phyloP scores from a whole-genome alignment of 2,888 invertebrate species.

The Liopterus haemorrhoidalis region DNA sequence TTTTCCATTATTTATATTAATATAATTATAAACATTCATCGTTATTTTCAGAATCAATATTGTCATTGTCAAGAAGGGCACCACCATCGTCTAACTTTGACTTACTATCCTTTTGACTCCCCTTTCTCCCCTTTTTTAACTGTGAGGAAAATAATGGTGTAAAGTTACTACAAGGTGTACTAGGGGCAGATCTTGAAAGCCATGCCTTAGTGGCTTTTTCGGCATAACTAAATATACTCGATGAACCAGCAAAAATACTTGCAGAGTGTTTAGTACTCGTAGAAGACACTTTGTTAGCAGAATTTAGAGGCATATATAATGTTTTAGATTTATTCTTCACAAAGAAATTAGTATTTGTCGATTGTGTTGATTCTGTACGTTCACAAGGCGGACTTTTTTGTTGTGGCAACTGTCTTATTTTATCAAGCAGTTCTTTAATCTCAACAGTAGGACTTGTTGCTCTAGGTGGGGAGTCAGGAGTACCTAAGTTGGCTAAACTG shows the following conservation, averaged over 20 bases:
- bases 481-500: slow-evolving; percentile 60
- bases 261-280: slow-evolving; percentile 23
- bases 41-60: too few species aligned
- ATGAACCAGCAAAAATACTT: slow-evolving; percentile 7
- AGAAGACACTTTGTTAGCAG: slow-evolving; percentile 38
- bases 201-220: slow-evolving; percentile 48
- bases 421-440: slow-evolving; percentile 65
- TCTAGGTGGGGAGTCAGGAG: slow-evolving; percentile 69
- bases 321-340: slow-evolving; percentile 58
- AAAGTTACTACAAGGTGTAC: slow-evolving; percentile 66
- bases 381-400: slow-evolving; percentile 42
- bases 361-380: slow-evolving; percentile 46
- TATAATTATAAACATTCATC: too few species aligned
- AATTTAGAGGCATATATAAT: slow-evolving; percentile 61
- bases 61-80: too few species aligned
- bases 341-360: slow-evolving; percentile 45
- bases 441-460: slow-evolving; percentile 78
- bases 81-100: slow-evolving; percentile 55
- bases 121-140: slow-evolving; percentile 45
- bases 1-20: too few species aligned
- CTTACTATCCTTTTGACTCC: slow-evolving; percentile 50
- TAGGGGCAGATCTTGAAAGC: slow-evolving; percentile 73
- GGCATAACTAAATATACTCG: slow-evolving; percentile 23
- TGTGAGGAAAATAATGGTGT: slow-evolving; percentile 62
- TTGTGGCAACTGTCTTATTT: slow-evolving; percentile 62